Conservation (phyloP, 2,888 invertebrate genomes). For the Aspidiotus destructor region DNA sequence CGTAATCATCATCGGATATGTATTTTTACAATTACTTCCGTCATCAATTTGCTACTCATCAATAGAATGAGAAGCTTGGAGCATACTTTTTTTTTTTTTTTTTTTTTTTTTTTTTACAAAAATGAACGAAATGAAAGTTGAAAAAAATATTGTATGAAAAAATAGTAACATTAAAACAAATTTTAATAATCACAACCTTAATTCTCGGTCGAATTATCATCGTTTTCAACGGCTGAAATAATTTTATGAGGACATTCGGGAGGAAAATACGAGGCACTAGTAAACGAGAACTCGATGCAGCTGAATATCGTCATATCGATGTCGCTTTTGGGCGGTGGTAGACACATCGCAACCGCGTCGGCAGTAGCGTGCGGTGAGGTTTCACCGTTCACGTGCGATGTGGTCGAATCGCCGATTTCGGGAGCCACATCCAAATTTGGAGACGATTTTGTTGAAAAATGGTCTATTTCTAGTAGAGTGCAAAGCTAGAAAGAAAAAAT, state of each 20-base stretch:
- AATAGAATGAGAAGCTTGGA: neutral
- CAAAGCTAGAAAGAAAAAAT: slow-evolving; percentile 14
- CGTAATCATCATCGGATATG: slow-evolving; percentile 8
- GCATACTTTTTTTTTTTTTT: no score
- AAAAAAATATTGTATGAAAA: neutral
- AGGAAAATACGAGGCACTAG: slow-evolving; percentile 23
- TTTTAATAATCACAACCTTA: neutral
- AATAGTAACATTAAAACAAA: neutral
- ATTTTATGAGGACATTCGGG: slow-evolving; percentile 13
- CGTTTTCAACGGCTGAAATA: neutral
- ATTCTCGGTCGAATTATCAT: neutral
- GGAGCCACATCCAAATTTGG: slow-evolving; percentile 1
- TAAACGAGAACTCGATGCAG: slow-evolving; percentile 16
- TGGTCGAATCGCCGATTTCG: slow-evolving; percentile 1
- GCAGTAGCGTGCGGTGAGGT: slow-evolving; percentile 26
- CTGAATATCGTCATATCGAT: slow-evolving; percentile 36
- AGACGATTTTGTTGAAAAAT: slow-evolving; percentile 25
- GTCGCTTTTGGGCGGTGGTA: slow-evolving; percentile 35
- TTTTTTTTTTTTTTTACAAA: no score
- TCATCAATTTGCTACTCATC: slow-evolving; percentile 26
- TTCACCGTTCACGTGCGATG: neutral
- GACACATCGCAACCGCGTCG: slow-evolving; percentile 21
- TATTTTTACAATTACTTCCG: slow-evolving; percentile 23
- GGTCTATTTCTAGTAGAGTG: slow-evolving; percentile 20
- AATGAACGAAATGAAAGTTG: neutral